Evolutionary conservation across 2,888 invertebrate species (phyloP).

Genomic region (Acanthosepion lycidas): DNA sequence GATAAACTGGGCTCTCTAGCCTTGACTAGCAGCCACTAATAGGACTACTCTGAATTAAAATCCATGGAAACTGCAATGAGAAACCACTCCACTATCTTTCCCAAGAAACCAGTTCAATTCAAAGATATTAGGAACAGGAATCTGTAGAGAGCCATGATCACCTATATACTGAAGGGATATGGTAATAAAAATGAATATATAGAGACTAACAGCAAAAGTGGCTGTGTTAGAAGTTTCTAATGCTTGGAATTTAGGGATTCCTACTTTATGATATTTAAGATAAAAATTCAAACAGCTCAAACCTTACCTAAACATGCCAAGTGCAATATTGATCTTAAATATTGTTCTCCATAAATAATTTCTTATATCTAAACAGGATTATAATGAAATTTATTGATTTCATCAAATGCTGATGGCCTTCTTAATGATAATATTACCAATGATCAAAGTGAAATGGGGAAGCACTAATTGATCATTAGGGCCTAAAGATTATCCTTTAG

Average conservation of each 20-base stretch:
- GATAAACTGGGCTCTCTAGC: too few species aligned
- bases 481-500: neutral
- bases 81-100: too few species aligned
- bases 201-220: too few species aligned
- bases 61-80: too few species aligned
- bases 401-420: neutral
- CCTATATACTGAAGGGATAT: too few species aligned
- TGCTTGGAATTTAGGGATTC: neutral
- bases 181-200: too few species aligned
- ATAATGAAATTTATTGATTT: neutral
- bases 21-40: too few species aligned
- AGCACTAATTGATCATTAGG: neutral
- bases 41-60: too few species aligned
- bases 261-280: neutral
- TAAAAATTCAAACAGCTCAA: neutral
- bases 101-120: too few species aligned
- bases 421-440: neutral
- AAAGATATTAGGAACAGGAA: too few species aligned
- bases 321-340: neutral
- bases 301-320: neutral
- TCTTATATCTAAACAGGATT: neutral
- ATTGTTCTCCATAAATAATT: neutral
- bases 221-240: too few species aligned
- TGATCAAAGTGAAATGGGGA: neutral
- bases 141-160: too few species aligned